These are phyloP conservation scores for Aphelinus atriplicis DNA, from an alignment of 1,140 invertebrate species.

Conservation along the genomic window DNA sequence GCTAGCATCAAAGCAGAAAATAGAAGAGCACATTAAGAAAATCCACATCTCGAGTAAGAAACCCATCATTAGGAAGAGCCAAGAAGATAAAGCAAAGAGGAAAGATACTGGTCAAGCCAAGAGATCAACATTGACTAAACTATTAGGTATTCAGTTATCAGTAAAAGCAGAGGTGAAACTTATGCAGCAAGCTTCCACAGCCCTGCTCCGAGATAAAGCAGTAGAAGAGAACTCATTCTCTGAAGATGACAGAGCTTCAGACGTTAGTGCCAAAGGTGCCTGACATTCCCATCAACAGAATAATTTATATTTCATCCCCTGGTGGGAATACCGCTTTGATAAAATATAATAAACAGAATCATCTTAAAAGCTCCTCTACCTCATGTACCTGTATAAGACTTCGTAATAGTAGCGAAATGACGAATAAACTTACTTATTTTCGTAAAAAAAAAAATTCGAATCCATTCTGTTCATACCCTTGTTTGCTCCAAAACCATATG, in stretches of 20 bases:
- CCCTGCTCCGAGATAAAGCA: slow-evolving; percentile 22
- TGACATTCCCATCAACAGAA: neutral
- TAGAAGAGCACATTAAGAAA: slow-evolving; percentile 25
- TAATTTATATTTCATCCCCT: neutral
- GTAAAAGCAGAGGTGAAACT: slow-evolving; percentile 12
- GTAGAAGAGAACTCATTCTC: neutral
- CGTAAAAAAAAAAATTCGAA: neutral
- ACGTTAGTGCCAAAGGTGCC: slow-evolving; percentile 18
- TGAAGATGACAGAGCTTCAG: slow-evolving; percentile 25
- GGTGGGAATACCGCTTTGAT: neutral
- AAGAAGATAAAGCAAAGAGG: neutral
- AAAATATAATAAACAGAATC: neutral
- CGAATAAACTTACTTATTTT: neutral
- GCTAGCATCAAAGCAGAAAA: slow-evolving; percentile 33
- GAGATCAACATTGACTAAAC: slow-evolving; percentile 20
- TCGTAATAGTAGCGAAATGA: too few species aligned
- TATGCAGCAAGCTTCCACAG: slow-evolving; percentile 19
- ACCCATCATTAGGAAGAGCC: neutral
- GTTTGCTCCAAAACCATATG: neutral
- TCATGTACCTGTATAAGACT: too few species aligned
- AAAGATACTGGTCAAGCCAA: slow-evolving; percentile 31
- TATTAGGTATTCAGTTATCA: slow-evolving; percentile 30
- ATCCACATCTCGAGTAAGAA: slow-evolving; percentile 11
- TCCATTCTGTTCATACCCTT: neutral
- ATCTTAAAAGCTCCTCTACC: too few species aligned